Evolutionary conservation across 2,888 invertebrate species (phyloP).

Genomic region (Macaria liturata): DNA sequence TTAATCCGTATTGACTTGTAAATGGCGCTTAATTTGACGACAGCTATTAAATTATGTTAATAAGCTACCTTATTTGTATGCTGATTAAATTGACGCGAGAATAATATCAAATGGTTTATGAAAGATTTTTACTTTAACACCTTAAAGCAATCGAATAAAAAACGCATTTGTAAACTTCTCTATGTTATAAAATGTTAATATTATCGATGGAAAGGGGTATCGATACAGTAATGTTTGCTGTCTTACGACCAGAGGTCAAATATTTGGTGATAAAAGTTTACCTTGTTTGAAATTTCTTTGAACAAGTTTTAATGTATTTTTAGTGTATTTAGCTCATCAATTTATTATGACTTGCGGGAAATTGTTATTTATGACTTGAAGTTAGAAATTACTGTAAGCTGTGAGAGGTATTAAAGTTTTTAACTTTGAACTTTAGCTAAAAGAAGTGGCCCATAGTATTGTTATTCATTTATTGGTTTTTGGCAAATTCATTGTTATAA

Average conservation of each 20-base stretch:
- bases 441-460: constrained; percentile 28
- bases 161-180: constrained; percentile 14
- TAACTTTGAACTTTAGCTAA: constrained; percentile 28
- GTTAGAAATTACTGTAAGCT: constrained; percentile 30
- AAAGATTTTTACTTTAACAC: constrained; percentile 24
- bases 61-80: constrained; percentile 33
- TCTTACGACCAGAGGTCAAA: constrained; percentile 15
- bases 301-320: constrained; percentile 1
- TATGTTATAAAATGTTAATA: constrained; percentile 18
- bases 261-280: constrained; percentile 3
- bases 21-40: constrained; percentile 23
- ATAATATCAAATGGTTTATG: constrained; percentile 25
- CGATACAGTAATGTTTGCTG: constrained; percentile 9
- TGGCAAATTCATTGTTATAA: constrained; percentile 25
- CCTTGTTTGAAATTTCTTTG: not conserved
- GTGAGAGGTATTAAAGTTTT: constrained; percentile 29
- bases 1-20: constrained; percentile 27
- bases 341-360: not conserved
- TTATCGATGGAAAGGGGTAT: not conserved
- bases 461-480: constrained; percentile 22
- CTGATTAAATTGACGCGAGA: constrained; percentile 23
- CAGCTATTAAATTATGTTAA: constrained; percentile 28
- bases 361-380: constrained; percentile 19
- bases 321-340: not conserved
- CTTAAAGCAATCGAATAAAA: constrained; percentile 18